Base-by-base conservation (phyloP, 2,888 invertebrate genomes). In the Micoletzkya japonica region DNA sequence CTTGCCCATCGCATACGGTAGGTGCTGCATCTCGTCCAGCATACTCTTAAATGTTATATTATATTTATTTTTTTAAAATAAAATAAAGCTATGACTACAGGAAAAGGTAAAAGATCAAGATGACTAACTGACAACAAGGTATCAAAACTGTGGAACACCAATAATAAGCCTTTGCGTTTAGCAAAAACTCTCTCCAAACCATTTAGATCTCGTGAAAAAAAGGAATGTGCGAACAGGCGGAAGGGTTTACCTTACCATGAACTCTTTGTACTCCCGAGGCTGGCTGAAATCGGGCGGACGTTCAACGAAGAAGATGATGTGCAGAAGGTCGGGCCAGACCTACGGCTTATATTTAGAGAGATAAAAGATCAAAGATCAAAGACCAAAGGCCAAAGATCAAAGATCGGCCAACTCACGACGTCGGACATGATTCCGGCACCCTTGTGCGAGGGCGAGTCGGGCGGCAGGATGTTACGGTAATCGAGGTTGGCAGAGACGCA, bases 261-360 rank as follows among this genome's bases (percentile, higher is more conserved):
- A 69, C 34, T 60, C 26, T 20, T 20, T 57, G 49, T 75, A 79
- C 56, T 79, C 70, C 2, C 39, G n/a, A 0, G 73, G 70, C 37
- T 74, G 58, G 2, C 72, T 61, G 37, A 79, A 76, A 24, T 76
- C 67, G 26, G 79, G 77, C 0, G 79, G 79, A 3, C 63, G 59
- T 39, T 74, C 75, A 17, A 79, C 75, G 70, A 76, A 73, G 69
- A 76, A 76, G 58, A 79, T 66, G 26, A 79, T 74, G 20, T 77
- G 76, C 30, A 79, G 77, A 61, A 76, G 74, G 20, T 77, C 74
- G 2, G 79, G 79, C 79, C 79, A 79, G 50, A 78, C 74, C 68
- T 71, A 44, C 20, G 44, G 44, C 10, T 44, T n/a, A n/a, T n/a
- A n/a, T n/a, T n/a, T n/a, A n/a, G n/a, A 44, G 20, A 44, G 10